phyloP scores from a whole-genome alignment of 2,113 vertebrate species.

The Eclectus roratus region DNA sequence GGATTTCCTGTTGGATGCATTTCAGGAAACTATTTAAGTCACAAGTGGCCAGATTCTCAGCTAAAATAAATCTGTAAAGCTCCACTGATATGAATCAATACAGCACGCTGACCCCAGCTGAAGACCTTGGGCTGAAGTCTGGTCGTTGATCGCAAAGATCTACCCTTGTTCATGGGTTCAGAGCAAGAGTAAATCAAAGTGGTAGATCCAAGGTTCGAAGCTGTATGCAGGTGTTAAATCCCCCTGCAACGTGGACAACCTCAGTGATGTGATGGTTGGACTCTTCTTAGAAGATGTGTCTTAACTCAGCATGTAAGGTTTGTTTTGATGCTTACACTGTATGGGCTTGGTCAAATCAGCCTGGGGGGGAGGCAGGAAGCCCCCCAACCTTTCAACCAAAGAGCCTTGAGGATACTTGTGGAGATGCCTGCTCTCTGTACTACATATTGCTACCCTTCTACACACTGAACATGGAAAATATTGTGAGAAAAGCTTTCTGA shows the following conservation, averaged over 20 bases:
- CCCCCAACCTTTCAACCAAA: background rate
- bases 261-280: background rate
- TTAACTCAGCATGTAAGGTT: background rate
- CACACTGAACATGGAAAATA: background rate
- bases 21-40: slow-evolving; percentile 51
- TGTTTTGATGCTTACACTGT: background rate
- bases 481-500: background rate
- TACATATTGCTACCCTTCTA: background rate
- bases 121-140: background rate
- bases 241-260: background rate
- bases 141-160: background rate
- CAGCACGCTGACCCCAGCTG: background rate
- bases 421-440: background rate
- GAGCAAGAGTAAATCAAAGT: background rate
- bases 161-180: background rate
- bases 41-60: slow-evolving; percentile 40
- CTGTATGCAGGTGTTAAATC: background rate
- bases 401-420: background rate
- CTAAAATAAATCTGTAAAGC: slow-evolving; percentile 21
- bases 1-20: slow-evolving; percentile 51
- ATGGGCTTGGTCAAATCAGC: background rate
- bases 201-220: background rate
- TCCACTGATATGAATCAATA: background rate
- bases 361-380: background rate
- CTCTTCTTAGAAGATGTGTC: background rate